Evolutionary conservation across 2,797 vertebrate species (phyloP).

Genomic region (Zalophus californianus): DNA sequence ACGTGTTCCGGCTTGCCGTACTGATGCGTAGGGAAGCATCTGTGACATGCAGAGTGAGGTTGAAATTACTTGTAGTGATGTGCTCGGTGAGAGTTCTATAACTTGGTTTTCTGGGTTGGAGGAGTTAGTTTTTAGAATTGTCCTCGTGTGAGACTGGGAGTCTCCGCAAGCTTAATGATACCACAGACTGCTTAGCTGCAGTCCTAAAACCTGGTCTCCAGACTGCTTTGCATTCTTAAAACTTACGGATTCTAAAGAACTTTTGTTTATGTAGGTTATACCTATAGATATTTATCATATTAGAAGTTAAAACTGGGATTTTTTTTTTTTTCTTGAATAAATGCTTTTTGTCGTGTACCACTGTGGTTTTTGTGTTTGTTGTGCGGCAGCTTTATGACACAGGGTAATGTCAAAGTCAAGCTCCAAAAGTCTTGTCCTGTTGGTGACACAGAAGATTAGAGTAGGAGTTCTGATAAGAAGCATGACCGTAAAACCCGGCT

Average conservation of each 20-base stretch:
- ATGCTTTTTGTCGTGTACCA: neutral
- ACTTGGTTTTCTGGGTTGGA: neutral
- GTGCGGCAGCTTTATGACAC: neutral
- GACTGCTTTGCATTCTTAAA: neutral
- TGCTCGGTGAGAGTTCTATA: neutral
- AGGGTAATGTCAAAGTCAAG: neutral
- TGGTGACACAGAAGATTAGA: neutral
- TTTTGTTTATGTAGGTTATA: neutral
- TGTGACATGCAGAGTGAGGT: neutral
- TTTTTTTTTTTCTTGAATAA: neutral
- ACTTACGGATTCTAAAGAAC: neutral
- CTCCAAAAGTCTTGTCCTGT: neutral
- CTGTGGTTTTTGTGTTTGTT: neutral
- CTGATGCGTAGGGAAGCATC: neutral
- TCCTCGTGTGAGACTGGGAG: neutral
- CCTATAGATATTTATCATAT: neutral
- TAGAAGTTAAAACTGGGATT: neutral
- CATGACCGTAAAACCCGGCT: neutral
- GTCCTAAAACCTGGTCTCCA: neutral
- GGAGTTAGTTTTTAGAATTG: neutral
- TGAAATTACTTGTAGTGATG: neutral
- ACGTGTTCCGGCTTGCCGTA: fast-evolving
- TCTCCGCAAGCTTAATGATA: neutral
- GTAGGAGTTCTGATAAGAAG: neutral
- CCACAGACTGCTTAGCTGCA: neutral